phyloP scores from a whole-genome alignment of 2,113 vertebrate genomes.

The Nesogale talazaci region DNA sequence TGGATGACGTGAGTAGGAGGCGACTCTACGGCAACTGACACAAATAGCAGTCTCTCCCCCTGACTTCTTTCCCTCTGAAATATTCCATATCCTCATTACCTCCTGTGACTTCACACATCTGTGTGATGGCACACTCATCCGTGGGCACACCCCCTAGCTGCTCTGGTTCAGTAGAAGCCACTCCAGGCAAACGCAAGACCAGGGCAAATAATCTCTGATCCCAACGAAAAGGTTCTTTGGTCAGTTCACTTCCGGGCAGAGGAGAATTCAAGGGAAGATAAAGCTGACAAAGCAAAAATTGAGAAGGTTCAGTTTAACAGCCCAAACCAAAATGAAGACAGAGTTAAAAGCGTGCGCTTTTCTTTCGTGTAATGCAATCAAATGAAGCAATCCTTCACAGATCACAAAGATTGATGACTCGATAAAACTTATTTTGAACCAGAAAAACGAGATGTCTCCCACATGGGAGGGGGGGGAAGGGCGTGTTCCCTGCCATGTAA shows the following conservation, averaged over 20 bases:
- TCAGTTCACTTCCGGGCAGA: slow-evolving; percentile 97
- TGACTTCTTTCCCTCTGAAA: slow-evolving; percentile 34
- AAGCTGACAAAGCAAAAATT: slow-evolving; percentile 86
- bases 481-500: slow-evolving; percentile 61
- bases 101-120: slow-evolving; percentile 99
- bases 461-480: slow-evolving; percentile 38
- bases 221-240: slow-evolving; percentile 99
- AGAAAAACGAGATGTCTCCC: slow-evolving; percentile 56
- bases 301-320: slow-evolving; percentile 56
- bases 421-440: slow-evolving; percentile 62
- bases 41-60: background rate
- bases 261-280: slow-evolving; percentile 96
- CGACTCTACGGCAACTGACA: background rate
- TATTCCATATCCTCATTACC: slow-evolving; percentile 83
- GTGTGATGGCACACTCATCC: slow-evolving; percentile 97
- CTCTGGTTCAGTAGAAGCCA: slow-evolving; percentile 93
- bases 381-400: slow-evolving; percentile 58
- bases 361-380: slow-evolving; percentile 48
- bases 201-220: slow-evolving; percentile 98
- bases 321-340: background rate
- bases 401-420: slow-evolving; percentile 40
- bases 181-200: slow-evolving; percentile 95
- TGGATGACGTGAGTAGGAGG: background rate
- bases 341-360: slow-evolving; percentile 7
- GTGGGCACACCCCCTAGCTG: slow-evolving; percentile 97